phyloP scores from a whole-genome alignment of 2,888 invertebrate genomes.

The Eristalinus sepulchralis region DNA sequence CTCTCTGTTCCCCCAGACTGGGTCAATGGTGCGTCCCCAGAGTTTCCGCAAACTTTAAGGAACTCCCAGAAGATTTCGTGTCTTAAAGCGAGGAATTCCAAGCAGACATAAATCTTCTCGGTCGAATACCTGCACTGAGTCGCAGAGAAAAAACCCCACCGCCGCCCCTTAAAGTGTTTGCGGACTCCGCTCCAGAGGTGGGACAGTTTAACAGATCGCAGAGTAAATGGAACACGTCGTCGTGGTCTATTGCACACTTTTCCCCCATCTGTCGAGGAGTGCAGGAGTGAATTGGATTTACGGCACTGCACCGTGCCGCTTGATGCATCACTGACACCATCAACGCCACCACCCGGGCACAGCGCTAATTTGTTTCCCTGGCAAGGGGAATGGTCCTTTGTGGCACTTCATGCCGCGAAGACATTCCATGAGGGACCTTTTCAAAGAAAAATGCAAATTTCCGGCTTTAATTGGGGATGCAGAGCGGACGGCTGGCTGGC shows the following conservation, averaged over 20 bases:
- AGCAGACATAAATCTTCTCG: not conserved
- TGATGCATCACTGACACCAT: not conserved
- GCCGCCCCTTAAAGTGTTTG: not conserved
- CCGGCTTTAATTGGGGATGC: not conserved
- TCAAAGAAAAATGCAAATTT: not conserved
- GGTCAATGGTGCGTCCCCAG: not conserved
- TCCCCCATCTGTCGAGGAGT: not conserved
- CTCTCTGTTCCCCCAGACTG: not conserved
- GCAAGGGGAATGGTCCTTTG: not conserved
- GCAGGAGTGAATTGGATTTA: not conserved
- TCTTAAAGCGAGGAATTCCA: not conserved
- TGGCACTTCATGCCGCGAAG: not conserved
- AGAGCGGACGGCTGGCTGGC: not conserved
- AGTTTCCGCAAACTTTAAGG: not conserved
- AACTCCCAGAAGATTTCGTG: not conserved
- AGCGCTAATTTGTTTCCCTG: not conserved
- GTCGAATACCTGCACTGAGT: not conserved
- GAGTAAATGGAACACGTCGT: not conserved
- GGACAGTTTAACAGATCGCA: not conserved
- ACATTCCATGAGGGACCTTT: not conserved
- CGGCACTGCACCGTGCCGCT: not conserved
- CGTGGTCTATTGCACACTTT: not conserved
- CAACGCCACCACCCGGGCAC: not conserved
- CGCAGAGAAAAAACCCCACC: not conserved
- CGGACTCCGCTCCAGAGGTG: not conserved